Conservation (phyloP, 2,797 vertebrate genomes). For the Eremophila alpestris region DNA sequence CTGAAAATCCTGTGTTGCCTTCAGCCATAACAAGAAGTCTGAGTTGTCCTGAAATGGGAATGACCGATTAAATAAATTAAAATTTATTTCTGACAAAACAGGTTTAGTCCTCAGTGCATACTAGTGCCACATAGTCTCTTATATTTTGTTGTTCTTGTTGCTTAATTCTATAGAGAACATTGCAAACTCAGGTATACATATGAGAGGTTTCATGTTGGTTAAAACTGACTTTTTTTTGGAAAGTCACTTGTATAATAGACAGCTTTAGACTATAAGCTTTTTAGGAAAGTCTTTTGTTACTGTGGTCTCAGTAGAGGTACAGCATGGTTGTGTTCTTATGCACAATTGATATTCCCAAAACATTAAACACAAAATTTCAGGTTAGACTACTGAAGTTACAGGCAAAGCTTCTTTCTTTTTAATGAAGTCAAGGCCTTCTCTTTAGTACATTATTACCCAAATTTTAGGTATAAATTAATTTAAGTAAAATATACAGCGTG, state of each 20-base stretch:
- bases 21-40: background rate
- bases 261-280: background rate
- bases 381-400: background rate
- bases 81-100: background rate
- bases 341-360: background rate
- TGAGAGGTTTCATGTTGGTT: background rate
- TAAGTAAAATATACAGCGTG: background rate
- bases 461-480: background rate
- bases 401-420: background rate
- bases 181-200: background rate
- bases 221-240: background rate
- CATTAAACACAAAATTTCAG: background rate
- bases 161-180: background rate
- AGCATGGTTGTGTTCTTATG: background rate
- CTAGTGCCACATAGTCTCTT: background rate
- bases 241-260: background rate
- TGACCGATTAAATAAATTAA: background rate
- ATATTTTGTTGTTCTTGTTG: background rate
- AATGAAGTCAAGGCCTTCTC: background rate
- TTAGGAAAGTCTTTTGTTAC: background rate
- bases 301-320: background rate
- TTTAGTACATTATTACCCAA: background rate
- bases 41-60: background rate
- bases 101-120: background rate
- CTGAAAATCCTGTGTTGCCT: background rate